Percentiles rank a stretch among this genome's conserved stretches.
Conservation (phyloP, 2,888 invertebrate species). For the Caenorhabditis parvicauda region DNA sequence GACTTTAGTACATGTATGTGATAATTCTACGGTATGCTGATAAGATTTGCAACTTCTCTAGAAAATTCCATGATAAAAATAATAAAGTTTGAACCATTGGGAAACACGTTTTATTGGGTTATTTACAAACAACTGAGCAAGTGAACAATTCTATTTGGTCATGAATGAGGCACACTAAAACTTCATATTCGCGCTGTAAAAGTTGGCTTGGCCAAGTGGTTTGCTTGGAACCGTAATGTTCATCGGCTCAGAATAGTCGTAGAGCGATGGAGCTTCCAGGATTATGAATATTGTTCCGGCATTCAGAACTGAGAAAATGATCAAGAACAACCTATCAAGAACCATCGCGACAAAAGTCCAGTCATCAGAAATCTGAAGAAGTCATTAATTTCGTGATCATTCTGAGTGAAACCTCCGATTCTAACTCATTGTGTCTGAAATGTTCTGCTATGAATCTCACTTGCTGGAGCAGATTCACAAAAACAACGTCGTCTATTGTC, state of each 20-base stretch:
- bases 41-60: too few relatives aligned
- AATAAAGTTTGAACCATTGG: too few relatives aligned
- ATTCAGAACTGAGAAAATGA: slow-evolving; percentile 60
- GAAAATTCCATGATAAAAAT: too few relatives aligned
- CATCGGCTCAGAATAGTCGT: slow-evolving; percentile 53
- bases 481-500: slow-evolving; percentile 52
- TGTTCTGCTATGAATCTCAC: slow-evolving; percentile 61
- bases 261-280: slow-evolving; percentile 59
- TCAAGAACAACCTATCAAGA: slow-evolving; percentile 57
- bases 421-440: slow-evolving; percentile 56
- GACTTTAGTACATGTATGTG: too few relatives aligned
- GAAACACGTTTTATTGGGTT: too few relatives aligned
- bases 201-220: slow-evolving; percentile 56
- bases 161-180: too few relatives aligned
- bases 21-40: too few relatives aligned
- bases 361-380: slow-evolving; percentile 55
- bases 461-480: slow-evolving; percentile 56
- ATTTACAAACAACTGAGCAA: too few relatives aligned
- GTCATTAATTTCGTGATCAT: not conserved
- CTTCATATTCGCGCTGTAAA: too few relatives aligned
- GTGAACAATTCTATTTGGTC: too few relatives aligned
- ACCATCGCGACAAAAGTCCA: slow-evolving; percentile 63
- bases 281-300: slow-evolving; percentile 58
- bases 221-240: slow-evolving; percentile 58
- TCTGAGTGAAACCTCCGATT: slow-evolving; percentile 45